These are phyloP conservation scores for Orthosia gracilis DNA, from an alignment of 2,888 invertebrate genomes.

Conservation along the genomic window DNA sequence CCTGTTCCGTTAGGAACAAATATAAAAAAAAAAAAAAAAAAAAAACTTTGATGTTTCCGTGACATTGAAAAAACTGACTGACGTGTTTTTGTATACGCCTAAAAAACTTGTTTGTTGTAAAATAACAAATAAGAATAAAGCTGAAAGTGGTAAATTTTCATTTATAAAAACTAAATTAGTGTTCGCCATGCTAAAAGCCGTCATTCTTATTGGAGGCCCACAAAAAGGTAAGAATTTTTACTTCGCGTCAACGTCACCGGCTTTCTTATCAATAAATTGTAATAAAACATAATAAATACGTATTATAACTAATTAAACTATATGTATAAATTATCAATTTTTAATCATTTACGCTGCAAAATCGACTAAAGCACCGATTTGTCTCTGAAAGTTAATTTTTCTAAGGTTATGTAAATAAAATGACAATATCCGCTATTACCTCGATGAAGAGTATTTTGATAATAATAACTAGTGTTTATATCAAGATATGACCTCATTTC, in stretches of 20 bases:
- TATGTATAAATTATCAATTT: background rate
- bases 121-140: constrained; percentile 10
- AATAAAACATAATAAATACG: constrained; percentile 6
- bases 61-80: constrained; percentile 49
- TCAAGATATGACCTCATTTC: constrained; percentile 10
- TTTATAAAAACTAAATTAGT: background rate
- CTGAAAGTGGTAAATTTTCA: background rate
- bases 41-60: constrained; percentile 17
- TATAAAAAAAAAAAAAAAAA: too few species aligned
- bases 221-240: constrained; percentile 94
- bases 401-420: constrained; percentile 52
- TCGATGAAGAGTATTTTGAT: background rate
- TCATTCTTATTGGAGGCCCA: constrained; percentile 98
- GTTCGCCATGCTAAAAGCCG: constrained; percentile 94
- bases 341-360: background rate
- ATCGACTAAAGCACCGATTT: background rate
- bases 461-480: background rate
- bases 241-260: constrained; percentile 76
- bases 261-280: constrained; percentile 40
- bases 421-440: background rate
- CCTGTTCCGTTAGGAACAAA: too few species aligned
- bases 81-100: constrained; percentile 63
- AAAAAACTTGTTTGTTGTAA: constrained; percentile 35
- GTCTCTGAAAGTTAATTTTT: constrained; percentile 1
- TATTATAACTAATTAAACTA: background rate